Evolutionary conservation across 2,888 invertebrate genomes (phyloP).

Genomic region (Hylaea fasciaria): DNA sequence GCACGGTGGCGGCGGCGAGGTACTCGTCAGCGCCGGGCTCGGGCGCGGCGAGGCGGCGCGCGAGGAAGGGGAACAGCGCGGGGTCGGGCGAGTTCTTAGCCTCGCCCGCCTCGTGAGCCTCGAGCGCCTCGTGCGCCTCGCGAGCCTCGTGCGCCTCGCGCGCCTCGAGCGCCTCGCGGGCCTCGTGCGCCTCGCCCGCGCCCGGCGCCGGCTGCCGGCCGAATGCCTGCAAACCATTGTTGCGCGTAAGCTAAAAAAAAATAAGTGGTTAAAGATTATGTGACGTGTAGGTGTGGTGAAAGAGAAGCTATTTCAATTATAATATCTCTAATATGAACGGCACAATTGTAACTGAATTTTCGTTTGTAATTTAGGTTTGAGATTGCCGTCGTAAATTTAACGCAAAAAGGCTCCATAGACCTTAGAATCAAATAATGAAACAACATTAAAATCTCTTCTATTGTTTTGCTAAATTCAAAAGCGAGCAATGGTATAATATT

Average conservation of each 20-base stretch:
- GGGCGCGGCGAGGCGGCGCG: constrained; percentile 85
- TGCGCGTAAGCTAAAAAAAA: constrained; percentile 35
- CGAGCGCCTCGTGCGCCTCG: constrained; percentile 80
- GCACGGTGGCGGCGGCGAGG: constrained; percentile 93
- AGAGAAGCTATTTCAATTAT: too few relatives aligned
- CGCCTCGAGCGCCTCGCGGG: constrained; percentile 83
- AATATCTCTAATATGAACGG: too few relatives aligned
- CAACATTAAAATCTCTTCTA: too few relatives aligned
- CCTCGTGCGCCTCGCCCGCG: constrained; percentile 62
- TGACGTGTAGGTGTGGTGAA: too few relatives aligned
- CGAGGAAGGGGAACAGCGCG: constrained; percentile 92
- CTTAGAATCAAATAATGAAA: too few relatives aligned
- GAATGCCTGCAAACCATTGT: constrained; percentile 88
- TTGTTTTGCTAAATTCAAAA: too few relatives aligned
- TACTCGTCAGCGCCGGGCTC: constrained; percentile 88
- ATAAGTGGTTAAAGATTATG: background rate
- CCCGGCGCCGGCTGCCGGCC: constrained; percentile 93
- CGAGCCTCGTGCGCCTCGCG: constrained; percentile 65
- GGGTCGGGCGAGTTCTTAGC: constrained; percentile 87
- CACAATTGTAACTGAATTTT: too few relatives aligned
- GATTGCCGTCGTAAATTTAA: too few relatives aligned
- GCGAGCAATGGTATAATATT: background rate
- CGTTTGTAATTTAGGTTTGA: too few relatives aligned
- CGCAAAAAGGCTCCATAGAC: too few relatives aligned
- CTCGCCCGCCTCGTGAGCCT: constrained; percentile 54